phyloP scores from a whole-genome alignment of 2,113 vertebrate genomes.

The Sitta europaea region DNA sequence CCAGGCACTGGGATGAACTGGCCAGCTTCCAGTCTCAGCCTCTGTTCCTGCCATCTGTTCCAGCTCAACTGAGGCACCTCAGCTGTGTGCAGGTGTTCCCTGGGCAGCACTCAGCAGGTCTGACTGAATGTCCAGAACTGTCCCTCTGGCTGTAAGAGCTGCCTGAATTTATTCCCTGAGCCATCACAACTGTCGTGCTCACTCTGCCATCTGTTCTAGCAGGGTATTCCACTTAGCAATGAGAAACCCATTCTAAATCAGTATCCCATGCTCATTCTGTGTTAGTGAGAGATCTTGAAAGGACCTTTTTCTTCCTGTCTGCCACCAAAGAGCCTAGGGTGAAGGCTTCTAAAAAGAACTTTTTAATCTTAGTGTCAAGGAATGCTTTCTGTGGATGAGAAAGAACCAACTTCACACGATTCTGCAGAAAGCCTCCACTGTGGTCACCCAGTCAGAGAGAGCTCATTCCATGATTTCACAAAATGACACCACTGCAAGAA shows the following conservation, averaged over 20 bases:
- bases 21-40: background rate
- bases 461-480: background rate
- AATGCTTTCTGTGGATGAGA: background rate
- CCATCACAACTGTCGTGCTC: background rate
- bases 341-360: background rate
- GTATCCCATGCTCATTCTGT: background rate
- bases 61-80: background rate
- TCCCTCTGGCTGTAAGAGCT: background rate
- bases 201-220: background rate
- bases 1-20: background rate
- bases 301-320: background rate
- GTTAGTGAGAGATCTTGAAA: background rate
- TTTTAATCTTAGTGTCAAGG: background rate
- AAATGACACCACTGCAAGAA: background rate
- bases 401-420: background rate
- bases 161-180: background rate
- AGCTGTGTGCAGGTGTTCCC: background rate
- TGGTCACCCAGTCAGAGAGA: background rate
- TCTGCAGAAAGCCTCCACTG: background rate
- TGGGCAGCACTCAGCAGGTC: background rate
- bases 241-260: background rate
- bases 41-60: background rate
- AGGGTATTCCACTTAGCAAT: background rate
- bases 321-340: background rate
- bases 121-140: background rate